Evolutionary conservation across 64 coral and sea anemone species (phyloP).

Genomic region (Dendrophyllia cribrosa): DNA sequence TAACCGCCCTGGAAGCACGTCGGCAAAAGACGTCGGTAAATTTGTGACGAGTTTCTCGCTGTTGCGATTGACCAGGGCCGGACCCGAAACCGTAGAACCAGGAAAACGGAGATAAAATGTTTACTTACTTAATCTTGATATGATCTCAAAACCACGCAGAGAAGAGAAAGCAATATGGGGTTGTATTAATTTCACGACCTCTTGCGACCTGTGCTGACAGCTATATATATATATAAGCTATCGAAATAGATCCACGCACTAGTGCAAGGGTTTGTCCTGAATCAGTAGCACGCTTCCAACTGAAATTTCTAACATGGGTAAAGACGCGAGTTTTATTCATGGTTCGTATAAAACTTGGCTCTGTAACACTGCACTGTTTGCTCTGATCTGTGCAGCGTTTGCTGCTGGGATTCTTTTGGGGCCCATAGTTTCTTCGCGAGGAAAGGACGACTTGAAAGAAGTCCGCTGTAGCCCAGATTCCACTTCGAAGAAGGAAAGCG

Average conservation of each 20-base stretch:
- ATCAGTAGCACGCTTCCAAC: neutral
- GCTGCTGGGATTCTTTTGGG: slow-evolving; percentile 17
- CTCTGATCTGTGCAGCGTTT: slow-evolving; percentile 29
- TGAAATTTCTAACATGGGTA: neutral
- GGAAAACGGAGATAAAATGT: slow-evolving; percentile 38
- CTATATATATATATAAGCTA: slow-evolving; percentile 8
- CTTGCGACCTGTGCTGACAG: slow-evolving; percentile 20
- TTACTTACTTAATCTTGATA: slow-evolving; percentile 13
- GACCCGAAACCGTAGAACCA: too few relatives aligned
- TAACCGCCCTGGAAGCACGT: neutral
- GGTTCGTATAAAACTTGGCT: slow-evolving; percentile 25
- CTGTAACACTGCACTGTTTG: slow-evolving; percentile 25
- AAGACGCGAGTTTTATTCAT: neutral
- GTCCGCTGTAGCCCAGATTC: neutral
- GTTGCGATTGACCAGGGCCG: neutral
- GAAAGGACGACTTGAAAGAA: neutral
- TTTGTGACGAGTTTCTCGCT: neutral
- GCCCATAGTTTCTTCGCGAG: slow-evolving; percentile 5
- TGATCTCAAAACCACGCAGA: slow-evolving; percentile 22
- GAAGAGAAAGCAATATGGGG: slow-evolving; percentile 20
- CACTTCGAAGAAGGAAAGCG: neutral
- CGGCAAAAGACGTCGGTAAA: neutral
- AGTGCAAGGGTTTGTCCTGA: neutral
- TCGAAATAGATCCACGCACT: slow-evolving; percentile 8
- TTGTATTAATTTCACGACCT: slow-evolving; percentile 40